Evolutionary conservation across 2,113 vertebrate genomes (phyloP).

Genomic region (Genyomyrus donnyi): DNA sequence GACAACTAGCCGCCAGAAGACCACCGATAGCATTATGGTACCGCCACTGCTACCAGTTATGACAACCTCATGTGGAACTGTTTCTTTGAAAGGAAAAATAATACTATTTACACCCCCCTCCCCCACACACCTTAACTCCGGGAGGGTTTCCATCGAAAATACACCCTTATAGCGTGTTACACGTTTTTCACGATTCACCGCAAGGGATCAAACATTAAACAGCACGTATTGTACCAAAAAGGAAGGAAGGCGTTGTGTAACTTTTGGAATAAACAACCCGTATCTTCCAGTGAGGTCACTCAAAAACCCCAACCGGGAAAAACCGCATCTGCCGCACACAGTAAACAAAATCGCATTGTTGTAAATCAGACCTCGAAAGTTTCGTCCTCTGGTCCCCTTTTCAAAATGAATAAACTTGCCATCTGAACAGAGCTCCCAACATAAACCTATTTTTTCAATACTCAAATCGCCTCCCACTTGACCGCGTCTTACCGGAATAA

Average conservation of each 20-base stretch:
- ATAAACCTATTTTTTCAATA: neutral
- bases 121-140: neutral
- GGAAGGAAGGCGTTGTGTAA: neutral
- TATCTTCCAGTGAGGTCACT: neutral
- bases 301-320: neutral
- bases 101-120: neutral
- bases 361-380: neutral
- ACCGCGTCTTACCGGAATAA: neutral
- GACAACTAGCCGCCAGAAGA: neutral
- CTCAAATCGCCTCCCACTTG: neutral
- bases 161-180: neutral
- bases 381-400: neutral
- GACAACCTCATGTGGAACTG: neutral
- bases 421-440: neutral
- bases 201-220: neutral
- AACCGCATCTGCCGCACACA: neutral
- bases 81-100: neutral
- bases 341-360: neutral
- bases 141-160: neutral
- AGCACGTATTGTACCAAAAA: neutral
- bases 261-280: neutral
- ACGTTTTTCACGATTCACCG: neutral
- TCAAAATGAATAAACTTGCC: neutral
- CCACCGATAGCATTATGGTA: neutral
- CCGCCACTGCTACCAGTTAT: neutral